A percentile compares a stretch with the other conserved stretches of the same genome.
Conservation (phyloP, 2,888 invertebrate genomes). For the Nephrotoma appendiculata region DNA sequence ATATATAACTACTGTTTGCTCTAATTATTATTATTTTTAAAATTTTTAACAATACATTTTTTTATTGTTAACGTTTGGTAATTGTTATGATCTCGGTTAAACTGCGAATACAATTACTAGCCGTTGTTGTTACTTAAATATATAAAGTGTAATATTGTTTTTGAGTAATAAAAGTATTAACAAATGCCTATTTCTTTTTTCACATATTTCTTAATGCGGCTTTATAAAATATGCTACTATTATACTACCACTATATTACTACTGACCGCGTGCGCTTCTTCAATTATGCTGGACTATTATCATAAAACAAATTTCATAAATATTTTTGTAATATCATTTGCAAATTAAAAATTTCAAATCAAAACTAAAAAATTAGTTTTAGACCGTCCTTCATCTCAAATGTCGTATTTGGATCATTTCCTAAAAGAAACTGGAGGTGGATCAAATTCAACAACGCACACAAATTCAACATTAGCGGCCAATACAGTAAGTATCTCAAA, state of each 20-base stretch:
- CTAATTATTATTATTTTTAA: neutral
- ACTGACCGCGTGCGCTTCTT: neutral
- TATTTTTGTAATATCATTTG: neutral
- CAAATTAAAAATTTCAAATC: neutral
- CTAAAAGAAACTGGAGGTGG: constrained; percentile 54
- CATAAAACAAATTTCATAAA: neutral
- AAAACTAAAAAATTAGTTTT: constrained; percentile 42
- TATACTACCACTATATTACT: neutral
- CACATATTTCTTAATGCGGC: neutral
- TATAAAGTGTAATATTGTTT: neutral
- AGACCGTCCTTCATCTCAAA: constrained; percentile 79
- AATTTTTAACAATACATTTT: neutral
- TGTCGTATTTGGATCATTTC: constrained; percentile 84
- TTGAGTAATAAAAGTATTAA: neutral
- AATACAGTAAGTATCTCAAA: constrained; percentile 14
- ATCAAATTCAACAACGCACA: constrained; percentile 15
- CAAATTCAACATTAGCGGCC: constrained; percentile 14
- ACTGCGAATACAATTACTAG: neutral
- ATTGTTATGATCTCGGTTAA: neutral
- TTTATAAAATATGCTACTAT: neutral
- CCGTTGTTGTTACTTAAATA: neutral
- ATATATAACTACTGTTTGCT: neutral
- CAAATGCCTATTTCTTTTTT: neutral
- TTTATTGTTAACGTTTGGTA: neutral
- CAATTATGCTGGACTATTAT: neutral